Evolutionary conservation across 2,113 vertebrate species (phyloP), one percentile per base, ranked within the genome.

Genomic region (Corythaeola cristata): DNA sequence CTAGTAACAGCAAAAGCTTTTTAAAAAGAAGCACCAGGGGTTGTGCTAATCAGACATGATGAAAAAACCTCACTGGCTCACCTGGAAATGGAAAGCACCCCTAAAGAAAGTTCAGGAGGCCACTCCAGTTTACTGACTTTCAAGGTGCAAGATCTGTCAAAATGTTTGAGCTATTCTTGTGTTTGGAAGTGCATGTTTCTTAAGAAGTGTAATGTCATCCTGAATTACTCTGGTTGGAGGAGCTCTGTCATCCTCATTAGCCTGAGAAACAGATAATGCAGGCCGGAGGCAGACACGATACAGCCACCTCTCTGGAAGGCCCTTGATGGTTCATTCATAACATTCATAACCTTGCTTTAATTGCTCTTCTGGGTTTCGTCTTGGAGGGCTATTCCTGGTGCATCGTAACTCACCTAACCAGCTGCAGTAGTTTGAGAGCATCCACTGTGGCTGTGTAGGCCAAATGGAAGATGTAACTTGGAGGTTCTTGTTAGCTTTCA

Each of bases 401-500:
- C 16, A 21, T 63, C 28, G 6, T 68, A 58, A 62, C 24, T 56
- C 6, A 1, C 50, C 50, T 68, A 75, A 60, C 33, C 17, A 60
- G 49, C 45, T 63, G 26, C 33, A 72, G n/a, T 30, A 64, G 17
- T 62, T 86, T 49, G 59, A 74, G 87, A 83, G 8, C 30, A 89
- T 69, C 49, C 20, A 5, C 30, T 50, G 28, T 64, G 56, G 35
- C 71, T 86, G 12, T 53, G 19, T 27, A 62, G 68, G 33, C 19
- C 0, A 0, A 83, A 60, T 21, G 24, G 16, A 72, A 74, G 17
- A 15, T 1, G 1, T 23, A 0, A 21, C 14, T 44, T 69, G 33
- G 58, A 63, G 21, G 45, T 69, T 90, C 55, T 39, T 62, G 12
- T 67, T 66, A 53, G 50, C 23, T 90, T 69, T 73, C 53, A 3